Percentiles rank a stretch among this genome's conserved stretches.
Evolutionary conservation across 1,140 invertebrate species (phyloP).

Genomic region (Pseudachorutes palmiensis): DNA sequence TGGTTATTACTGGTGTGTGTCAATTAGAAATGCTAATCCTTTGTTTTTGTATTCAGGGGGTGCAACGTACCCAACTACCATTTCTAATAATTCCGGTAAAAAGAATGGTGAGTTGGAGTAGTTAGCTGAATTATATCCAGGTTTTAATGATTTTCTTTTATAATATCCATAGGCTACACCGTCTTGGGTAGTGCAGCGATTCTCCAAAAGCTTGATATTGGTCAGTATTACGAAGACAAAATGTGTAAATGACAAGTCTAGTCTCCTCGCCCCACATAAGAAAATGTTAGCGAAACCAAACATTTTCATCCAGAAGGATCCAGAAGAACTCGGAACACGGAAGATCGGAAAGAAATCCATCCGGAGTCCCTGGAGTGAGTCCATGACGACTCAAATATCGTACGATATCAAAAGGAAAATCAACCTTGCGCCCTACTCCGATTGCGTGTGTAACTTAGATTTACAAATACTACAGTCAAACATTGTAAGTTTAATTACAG

Average conservation of each 20-base stretch:
- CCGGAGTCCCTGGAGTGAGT: too few relatives aligned
- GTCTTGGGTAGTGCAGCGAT: conserved; percentile 26
- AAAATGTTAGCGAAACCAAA: conserved; percentile 12
- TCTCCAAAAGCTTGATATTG: conserved; percentile 33
- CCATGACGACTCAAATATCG: too few relatives aligned
- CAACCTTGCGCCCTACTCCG: too few relatives aligned
- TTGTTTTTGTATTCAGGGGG: conserved; percentile 31
- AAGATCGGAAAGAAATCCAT: too few relatives aligned
- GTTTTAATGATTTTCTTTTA: conserved; percentile 10
- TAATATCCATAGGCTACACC: conserved; percentile 36
- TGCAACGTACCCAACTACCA: conserved; percentile 30
- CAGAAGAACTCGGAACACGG: too few relatives aligned
- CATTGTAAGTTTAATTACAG: too few relatives aligned
- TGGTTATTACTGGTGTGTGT: not conserved
- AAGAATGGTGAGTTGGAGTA: conserved; percentile 1
- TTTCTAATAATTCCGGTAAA: conserved; percentile 28
- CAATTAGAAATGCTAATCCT: conserved; percentile 9
- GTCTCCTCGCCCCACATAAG: conserved; percentile 21
- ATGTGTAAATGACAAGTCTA: conserved; percentile 39
- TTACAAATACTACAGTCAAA: too few relatives aligned
- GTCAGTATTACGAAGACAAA: conserved; percentile 39
- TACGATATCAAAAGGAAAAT: too few relatives aligned
- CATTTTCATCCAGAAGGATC: not conserved
- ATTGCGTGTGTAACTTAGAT: too few relatives aligned
- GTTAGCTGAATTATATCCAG: not conserved